Conservation (phyloP, 1,140 invertebrate species). For the Palaemon carinicauda region DNA sequence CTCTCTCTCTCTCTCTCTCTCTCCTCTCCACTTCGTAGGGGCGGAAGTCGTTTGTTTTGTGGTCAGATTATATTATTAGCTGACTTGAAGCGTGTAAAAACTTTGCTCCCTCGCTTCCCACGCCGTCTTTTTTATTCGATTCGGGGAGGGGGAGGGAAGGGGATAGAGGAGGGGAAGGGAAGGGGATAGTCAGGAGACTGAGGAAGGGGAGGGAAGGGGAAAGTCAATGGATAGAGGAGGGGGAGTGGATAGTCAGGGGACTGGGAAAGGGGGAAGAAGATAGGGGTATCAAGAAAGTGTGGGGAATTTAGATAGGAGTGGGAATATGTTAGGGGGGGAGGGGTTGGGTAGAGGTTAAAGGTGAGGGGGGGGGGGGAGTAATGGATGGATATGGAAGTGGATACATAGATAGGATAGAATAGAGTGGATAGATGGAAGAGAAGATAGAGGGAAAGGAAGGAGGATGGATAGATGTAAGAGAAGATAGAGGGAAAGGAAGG, state of each 20-base stretch:
- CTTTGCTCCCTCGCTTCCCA: background rate
- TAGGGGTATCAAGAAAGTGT: background rate
- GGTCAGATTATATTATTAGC: slow-evolving; percentile 22
- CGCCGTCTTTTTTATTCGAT: background rate
- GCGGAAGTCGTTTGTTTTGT: slow-evolving; percentile 25
- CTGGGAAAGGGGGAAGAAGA: background rate
- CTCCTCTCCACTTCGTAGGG: background rate
- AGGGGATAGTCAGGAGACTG: background rate
- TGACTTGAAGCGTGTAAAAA: slow-evolving; percentile 29
- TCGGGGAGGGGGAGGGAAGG: background rate
- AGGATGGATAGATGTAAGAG: too few relatives aligned
- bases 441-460: too few relatives aligned
- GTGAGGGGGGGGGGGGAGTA: too few relatives aligned
- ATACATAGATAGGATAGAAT: too few relatives aligned
- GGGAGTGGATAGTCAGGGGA: background rate
- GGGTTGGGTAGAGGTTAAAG: too few relatives aligned
- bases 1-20: background rate
- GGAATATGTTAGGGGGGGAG: too few relatives aligned
- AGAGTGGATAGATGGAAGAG: too few relatives aligned
- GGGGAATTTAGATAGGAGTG: too few relatives aligned
- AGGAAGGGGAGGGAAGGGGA: background rate
- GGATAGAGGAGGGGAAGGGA: background rate
- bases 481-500: too few relatives aligned
- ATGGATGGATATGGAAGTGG: too few relatives aligned
- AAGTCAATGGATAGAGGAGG: too few relatives aligned